phyloP scores from a whole-genome alignment of 2,797 vertebrate genomes.

The Alauda arvensis region DNA sequence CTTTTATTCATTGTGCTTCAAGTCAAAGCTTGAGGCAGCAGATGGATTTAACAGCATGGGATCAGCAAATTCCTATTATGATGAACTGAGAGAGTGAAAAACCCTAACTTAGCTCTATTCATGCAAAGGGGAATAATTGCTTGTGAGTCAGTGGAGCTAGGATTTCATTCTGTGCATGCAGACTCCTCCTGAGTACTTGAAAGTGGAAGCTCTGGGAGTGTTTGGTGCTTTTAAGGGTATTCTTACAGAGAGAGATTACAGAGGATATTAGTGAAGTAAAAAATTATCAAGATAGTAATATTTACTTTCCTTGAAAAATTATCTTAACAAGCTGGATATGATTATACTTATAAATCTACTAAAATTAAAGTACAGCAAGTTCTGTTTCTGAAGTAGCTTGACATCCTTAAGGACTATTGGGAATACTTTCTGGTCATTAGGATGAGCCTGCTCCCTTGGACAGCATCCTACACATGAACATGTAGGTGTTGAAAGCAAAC shows the following conservation, averaged over 20 bases:
- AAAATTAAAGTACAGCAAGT: background rate
- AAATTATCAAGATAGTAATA: background rate
- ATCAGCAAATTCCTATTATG: constrained; percentile 45
- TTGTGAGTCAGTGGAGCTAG: constrained; percentile 27
- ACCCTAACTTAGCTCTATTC: constrained; percentile 32
- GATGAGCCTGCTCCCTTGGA: background rate
- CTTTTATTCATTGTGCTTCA: constrained; percentile 27
- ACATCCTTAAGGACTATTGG: background rate
- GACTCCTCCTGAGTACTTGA: constrained; percentile 9
- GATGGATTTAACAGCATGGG: constrained; percentile 47
- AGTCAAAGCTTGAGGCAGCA: constrained; percentile 35
- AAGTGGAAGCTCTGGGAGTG: constrained; percentile 2
- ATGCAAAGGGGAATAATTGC: constrained; percentile 35
- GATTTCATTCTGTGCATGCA: constrained; percentile 6
- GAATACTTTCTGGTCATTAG: background rate
- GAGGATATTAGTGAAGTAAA: background rate
- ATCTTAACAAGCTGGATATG: background rate
- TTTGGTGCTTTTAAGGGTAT: background rate
- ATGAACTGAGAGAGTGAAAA: constrained; percentile 29
- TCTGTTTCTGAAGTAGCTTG: background rate
- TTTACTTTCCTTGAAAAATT: background rate
- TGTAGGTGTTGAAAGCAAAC: constrained; percentile 38
- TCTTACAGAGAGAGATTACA: background rate
- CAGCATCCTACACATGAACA: background rate
- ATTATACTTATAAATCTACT: background rate